phyloP scores from a whole-genome alignment of 2,113 vertebrate species.

The Elachura formosa region DNA sequence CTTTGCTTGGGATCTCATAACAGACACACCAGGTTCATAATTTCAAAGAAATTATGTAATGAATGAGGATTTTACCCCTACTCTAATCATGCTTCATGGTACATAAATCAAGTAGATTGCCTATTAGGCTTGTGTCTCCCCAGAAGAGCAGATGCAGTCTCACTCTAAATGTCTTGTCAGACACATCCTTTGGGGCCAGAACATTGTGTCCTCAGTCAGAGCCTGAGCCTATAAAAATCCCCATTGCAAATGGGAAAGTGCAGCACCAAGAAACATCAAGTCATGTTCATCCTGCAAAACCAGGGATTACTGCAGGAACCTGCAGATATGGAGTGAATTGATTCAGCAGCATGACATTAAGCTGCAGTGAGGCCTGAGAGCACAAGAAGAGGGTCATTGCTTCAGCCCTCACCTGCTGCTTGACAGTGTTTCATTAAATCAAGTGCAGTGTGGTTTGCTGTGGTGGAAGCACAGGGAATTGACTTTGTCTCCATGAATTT shows the following conservation, averaged over 20 bases:
- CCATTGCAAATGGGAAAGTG: neutral
- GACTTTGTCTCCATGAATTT: neutral
- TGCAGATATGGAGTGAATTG: neutral
- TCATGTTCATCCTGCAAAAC: neutral
- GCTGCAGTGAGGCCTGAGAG: neutral
- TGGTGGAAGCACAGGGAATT: neutral
- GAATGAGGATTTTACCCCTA: neutral
- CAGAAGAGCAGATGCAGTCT: constrained; percentile 14
- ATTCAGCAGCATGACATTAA: neutral
- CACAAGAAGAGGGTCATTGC: neutral
- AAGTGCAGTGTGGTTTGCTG: neutral
- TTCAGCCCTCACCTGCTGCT: neutral
- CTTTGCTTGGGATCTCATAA: neutral
- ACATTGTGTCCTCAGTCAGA: neutral
- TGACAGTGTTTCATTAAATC: neutral
- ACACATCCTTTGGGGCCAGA: neutral
- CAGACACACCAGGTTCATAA: neutral
- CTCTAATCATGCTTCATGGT: constrained; percentile 3
- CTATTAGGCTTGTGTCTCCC: neutral
- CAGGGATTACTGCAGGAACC: neutral
- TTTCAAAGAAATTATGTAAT: constrained; percentile 20
- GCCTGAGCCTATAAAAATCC: neutral
- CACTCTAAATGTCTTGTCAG: neutral
- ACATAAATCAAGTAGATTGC: constrained; percentile 51
- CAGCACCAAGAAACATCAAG: neutral